Conservation (phyloP, 2,888 invertebrate species). For the Idaea aversata region DNA sequence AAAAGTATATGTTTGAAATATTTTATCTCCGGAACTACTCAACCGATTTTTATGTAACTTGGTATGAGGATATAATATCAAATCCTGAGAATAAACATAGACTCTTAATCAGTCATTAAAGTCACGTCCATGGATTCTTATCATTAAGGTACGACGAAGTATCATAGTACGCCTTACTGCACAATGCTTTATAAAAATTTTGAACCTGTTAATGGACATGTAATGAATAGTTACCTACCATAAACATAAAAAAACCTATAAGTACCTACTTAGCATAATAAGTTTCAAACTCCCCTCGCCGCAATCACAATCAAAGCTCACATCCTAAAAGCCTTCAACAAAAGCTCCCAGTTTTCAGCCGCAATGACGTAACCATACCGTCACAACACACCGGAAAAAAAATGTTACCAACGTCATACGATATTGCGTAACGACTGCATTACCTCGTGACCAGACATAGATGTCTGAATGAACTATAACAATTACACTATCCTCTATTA, state of each 20-base stretch:
- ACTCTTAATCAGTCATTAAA: no score
- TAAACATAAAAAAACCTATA: neutral
- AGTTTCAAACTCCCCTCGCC: neutral
- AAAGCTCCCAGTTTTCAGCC: neutral
- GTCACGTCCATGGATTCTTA: no score
- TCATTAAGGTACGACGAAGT: no score
- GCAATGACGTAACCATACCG: conserved; percentile 28
- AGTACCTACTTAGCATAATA: neutral
- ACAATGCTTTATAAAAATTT: no score
- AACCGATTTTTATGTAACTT: no score
- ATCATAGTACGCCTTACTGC: no score
- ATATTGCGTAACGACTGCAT: conserved; percentile 39
- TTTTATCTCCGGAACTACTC: no score
- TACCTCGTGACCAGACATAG: conserved; percentile 28
- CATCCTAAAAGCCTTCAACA: neutral
- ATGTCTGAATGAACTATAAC: conserved; percentile 35
- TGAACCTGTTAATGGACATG: no score
- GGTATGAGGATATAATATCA: no score
- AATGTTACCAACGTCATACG: conserved; percentile 29
- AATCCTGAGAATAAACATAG: no score
- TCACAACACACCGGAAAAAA: conserved; percentile 28
- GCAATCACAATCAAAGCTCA: neutral
- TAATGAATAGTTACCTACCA: no score
- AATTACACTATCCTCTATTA: conserved; percentile 19
- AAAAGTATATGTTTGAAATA: no score